These are phyloP conservation scores for Chionomys nivalis DNA, from an alignment of 2,113 vertebrate species.

Conservation along the genomic window DNA sequence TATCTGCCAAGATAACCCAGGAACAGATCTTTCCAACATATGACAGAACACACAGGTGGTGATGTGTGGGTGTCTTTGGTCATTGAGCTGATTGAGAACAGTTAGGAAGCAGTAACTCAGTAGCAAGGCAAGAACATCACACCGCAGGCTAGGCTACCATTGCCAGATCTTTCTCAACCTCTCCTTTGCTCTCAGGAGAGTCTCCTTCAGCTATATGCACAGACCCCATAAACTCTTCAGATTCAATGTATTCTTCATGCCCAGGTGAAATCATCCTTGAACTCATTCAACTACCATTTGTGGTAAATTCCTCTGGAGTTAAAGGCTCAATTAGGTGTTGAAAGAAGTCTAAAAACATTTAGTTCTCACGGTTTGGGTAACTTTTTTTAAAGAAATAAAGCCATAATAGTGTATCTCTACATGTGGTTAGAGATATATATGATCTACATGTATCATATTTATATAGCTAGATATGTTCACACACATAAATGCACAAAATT, in stretches of 20 bases:
- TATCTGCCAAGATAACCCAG: not conserved
- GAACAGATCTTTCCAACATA: not conserved
- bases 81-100: not conserved
- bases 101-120: not conserved
- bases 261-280: not conserved
- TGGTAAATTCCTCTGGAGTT: not conserved
- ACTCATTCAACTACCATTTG: not conserved
- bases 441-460: not conserved
- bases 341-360: not conserved
- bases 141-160: fast-evolving
- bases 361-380: not conserved
- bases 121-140: not conserved
- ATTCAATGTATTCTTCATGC: not conserved
- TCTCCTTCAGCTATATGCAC: not conserved
- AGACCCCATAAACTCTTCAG: not conserved
- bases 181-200: not conserved
- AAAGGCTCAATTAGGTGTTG: not conserved
- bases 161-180: not conserved
- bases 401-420: not conserved
- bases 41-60: not conserved
- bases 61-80: not conserved
- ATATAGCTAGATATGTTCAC: not conserved
- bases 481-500: not conserved
- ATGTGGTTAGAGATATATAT: not conserved
- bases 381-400: not conserved